phyloP scores from a whole-genome alignment of 1,140 invertebrate genomes.

The Caenorhabditis brenneri region DNA sequence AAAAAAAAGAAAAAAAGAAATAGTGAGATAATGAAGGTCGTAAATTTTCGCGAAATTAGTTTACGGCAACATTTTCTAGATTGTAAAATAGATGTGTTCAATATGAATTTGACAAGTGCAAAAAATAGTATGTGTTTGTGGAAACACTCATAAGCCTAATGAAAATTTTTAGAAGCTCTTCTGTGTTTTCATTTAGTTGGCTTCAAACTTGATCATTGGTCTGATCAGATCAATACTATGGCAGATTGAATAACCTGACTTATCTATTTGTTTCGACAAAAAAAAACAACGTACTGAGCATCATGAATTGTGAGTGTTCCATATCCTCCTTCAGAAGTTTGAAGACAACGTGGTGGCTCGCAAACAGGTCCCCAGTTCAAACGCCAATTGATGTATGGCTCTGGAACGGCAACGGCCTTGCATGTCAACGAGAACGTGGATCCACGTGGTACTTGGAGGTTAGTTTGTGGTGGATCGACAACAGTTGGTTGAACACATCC shows the following conservation, averaged over 20 bases:
- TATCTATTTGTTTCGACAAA: no score
- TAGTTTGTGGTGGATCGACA: constrained; percentile 67
- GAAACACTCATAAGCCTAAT: no score
- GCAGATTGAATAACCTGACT: no score
- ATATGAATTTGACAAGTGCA: no score
- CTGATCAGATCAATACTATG: no score
- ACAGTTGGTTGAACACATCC: constrained; percentile 71
- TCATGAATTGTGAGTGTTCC: constrained; percentile 81
- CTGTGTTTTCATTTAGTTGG: no score
- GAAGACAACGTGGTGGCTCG: constrained; percentile 75
- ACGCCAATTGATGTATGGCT: constrained; percentile 89
- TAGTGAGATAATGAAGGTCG: not conserved
- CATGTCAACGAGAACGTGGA: constrained; percentile 82
- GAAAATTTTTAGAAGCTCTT: no score
- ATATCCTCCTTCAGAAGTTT: constrained; percentile 80
- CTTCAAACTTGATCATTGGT: no score
- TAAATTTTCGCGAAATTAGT: constrained; percentile 36
- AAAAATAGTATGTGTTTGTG: no score
- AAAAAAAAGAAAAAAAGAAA: no score
- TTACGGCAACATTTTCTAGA: not conserved
- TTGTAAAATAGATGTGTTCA: no score
- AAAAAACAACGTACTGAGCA: constrained; percentile 66
- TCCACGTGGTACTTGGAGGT: constrained; percentile 73
- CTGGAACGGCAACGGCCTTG: constrained; percentile 83
- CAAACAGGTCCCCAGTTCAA: constrained; percentile 93